Base-by-base conservation (phyloP, 1,140 invertebrate genomes). In the Pseudomyrmex flavicornis region DNA sequence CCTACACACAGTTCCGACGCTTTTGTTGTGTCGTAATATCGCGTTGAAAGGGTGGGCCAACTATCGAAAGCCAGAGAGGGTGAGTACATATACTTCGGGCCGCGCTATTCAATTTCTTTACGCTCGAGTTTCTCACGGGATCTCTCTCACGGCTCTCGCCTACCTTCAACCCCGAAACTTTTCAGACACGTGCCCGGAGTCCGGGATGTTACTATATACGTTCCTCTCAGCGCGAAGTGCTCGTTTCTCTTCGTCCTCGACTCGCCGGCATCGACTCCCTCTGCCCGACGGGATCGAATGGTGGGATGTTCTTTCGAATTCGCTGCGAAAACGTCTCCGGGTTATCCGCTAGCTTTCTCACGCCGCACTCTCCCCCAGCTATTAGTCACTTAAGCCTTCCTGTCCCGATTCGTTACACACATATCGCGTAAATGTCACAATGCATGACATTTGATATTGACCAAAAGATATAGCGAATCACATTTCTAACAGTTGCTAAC, bases 71-170 rank as follows among this genome's bases (percentile, higher is more conserved):
- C 10, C 70, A 26, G 8, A 50, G 17, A 17, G 17, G 17, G n/a
- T 35, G 15, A 10, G 58, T 62, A 75, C 79, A 63, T 54, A 75
- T 35, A 75, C 70, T 74, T 50, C 35, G n/a, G 44, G 44, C 26
- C 22, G 52, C 35, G 35, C 82, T 84, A 86, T 86, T 86, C 80
- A 86, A 84, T 86, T 84, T 86, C 82, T 84, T 84, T 84, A 84
- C 74, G 35, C 61, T 79, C 59, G 69, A 86, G 70, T 86, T 84
- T 86, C 58, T 66, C 35, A 35, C 75, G 63, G 58, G 62, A 54
- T 84, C 76, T 61, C 46, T 63, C 59, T 63, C 82, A 62, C 56
- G 54, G 35, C 35, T 76, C 68, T 76, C 68, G 52, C 61, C 52
- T 22, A 35, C 54, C 52, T 77, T 61, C 56, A 12, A 35, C 44